Evolutionary conservation across 1,140 invertebrate genomes (phyloP), one percentile per base, ranked within the genome.

Genomic region (Ostrea edulis): DNA sequence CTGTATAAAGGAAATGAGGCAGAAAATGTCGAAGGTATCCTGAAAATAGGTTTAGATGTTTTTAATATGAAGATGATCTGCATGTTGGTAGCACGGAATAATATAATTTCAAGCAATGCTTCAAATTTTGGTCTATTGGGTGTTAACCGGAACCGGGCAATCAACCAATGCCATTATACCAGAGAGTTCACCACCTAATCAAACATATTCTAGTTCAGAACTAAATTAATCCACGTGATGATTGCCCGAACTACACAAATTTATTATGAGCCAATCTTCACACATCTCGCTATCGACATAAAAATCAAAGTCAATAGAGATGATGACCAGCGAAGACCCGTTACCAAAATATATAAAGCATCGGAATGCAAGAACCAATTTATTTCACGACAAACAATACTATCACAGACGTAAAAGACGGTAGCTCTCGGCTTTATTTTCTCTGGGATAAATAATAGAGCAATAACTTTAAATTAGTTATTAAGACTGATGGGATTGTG

Each of bases 381-480:
- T 71, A 71, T 71, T 71, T 25, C 68, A 29, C 12, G 68, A 29
- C 8, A 71, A 71, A 71, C 68, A 71, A 71, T 71, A 71, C 68
- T 71, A 71, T 71, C 68, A 71, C 68, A 12, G 22, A 14, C 25
- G 25, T 71, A 71, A 71, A 71, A 71, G 68, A 0, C 8, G 68
- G 68, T 14, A 71, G 68, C 68, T 71, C n/a, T 22, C 68, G 29
- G 68, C 68, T 71, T 71, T 71, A 71, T 71, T 71, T 71, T 71
- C 68, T 71, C 68, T 71, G 68, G 68, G 22, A 71, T 71, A 71
- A 71, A 71, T 71, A 71, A 71, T 71, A 71, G 68, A 71, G 68
- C 68, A 71, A 71, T 71, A 71, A 71, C 68, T 71, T 71, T 35
- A 71, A 71, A 71, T 71, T 71, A 71, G 68, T 71, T 71, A 71